phyloP scores from a whole-genome alignment of 2,888 invertebrate genomes.

The Volucella inanis region DNA sequence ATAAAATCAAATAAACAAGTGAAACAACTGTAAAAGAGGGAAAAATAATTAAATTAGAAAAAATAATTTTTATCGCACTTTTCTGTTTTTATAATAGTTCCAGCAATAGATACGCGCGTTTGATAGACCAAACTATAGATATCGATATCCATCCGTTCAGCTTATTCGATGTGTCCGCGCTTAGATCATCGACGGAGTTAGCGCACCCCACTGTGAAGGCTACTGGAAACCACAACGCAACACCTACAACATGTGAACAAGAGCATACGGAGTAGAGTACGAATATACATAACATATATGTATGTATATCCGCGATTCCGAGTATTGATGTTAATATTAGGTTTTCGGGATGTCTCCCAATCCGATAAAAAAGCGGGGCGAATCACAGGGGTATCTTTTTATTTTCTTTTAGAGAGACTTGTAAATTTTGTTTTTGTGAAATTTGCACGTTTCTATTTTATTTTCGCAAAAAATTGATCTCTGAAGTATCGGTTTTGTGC shows the following conservation, averaged over 20 bases:
- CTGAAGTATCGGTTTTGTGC: constrained; percentile 2
- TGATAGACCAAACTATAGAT: constrained; percentile 51
- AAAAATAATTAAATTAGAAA: constrained; percentile 38
- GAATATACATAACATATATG: no score
- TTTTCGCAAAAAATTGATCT: not conserved
- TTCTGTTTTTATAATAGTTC: constrained; percentile 21
- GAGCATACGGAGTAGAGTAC: constrained; percentile 2
- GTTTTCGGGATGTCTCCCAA: constrained; percentile 13
- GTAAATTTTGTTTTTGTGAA: not conserved
- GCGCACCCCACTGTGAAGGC: constrained; percentile 54
- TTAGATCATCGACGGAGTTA: constrained; percentile 82
- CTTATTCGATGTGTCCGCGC: constrained; percentile 71
- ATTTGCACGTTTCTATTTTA: constrained; percentile 3
- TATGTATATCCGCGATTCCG: constrained; percentile 9
- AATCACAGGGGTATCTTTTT: not conserved
- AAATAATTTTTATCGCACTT: constrained; percentile 55
- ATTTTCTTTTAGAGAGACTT: not conserved
- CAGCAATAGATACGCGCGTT: constrained; percentile 30
- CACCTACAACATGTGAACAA: constrained; percentile 11
- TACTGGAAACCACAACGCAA: constrained; percentile 24
- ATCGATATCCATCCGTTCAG: constrained; percentile 44
- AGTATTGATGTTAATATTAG: not conserved
- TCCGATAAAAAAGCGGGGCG: constrained; percentile 17
- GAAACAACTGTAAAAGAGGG: constrained; percentile 7
- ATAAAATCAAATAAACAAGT: constrained; percentile 26